Conservation (phyloP, 2,797 vertebrate species). For the Gymnodraco acuticeps region DNA sequence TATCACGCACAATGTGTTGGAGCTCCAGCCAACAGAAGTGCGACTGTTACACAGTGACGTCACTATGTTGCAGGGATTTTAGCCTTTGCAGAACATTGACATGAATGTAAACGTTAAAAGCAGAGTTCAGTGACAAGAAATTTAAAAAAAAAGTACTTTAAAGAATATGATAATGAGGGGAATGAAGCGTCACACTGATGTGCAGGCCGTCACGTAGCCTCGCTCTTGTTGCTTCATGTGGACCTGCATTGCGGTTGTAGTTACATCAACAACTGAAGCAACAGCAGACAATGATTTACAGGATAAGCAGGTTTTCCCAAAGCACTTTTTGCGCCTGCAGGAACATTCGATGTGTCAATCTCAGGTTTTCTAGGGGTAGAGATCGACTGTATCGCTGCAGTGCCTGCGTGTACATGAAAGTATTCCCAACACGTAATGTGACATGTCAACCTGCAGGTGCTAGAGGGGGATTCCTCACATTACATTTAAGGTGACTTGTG, state of each 20-base stretch:
- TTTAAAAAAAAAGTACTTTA: too few relatives aligned
- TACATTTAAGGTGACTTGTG: background rate
- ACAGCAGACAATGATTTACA: conserved; percentile 58
- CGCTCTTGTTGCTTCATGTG: background rate
- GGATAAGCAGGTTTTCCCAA: conserved; percentile 23
- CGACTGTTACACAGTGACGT: too few relatives aligned
- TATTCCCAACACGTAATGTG: too few relatives aligned
- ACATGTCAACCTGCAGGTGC: background rate
- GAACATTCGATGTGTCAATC: background rate
- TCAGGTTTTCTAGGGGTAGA: background rate
- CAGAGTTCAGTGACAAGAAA: background rate
- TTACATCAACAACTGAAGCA: conserved; percentile 23
- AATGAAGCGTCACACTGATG: background rate
- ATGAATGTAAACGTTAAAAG: too few relatives aligned
- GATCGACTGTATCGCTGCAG: background rate
- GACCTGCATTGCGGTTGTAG: background rate
- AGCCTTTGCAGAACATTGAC: too few relatives aligned
- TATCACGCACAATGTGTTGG: too few relatives aligned
- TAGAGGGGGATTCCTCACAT: background rate
- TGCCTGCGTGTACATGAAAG: too few relatives aligned
- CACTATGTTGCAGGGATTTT: too few relatives aligned
- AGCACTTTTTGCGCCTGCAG: background rate
- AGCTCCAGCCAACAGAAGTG: too few relatives aligned
- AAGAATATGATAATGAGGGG: background rate
- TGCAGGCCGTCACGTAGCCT: background rate